phyloP scores from a whole-genome alignment of 2,888 invertebrate genomes.

The Corbicula japonica region DNA sequence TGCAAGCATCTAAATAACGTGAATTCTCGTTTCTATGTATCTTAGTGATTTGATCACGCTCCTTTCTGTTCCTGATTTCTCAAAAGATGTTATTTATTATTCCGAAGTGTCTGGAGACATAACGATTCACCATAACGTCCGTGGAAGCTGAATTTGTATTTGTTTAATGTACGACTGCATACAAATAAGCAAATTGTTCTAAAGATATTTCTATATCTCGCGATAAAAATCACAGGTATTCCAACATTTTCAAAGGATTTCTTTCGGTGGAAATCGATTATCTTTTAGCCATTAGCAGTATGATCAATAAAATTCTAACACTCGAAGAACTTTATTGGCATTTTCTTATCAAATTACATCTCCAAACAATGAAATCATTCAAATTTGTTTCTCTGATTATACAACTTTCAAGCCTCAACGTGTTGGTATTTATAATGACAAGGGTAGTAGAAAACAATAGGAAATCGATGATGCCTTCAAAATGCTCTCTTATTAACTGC shows the following conservation, averaged over 20 bases:
- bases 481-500: background rate
- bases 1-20: too few species aligned
- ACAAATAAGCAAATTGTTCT: background rate
- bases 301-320: slow-evolving; percentile 3
- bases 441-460: background rate
- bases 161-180: background rate
- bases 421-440: background rate
- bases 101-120: background rate
- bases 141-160: background rate
- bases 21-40: too few species aligned
- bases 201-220: background rate
- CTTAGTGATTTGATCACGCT: too few species aligned
- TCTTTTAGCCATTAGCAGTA: background rate
- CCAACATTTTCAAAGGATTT: slow-evolving; percentile 1
- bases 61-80: background rate
- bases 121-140: background rate
- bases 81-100: background rate
- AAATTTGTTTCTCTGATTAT: background rate
- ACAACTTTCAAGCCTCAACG: background rate
- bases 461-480: background rate
- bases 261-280: slow-evolving; percentile 2
- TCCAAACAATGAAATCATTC: slow-evolving; percentile 5
- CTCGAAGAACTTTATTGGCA: too few species aligned
- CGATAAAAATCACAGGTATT: slow-evolving; percentile 1
- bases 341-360: background rate